Base-by-base conservation (phyloP, 2,113 vertebrate species). In the Hylia prasina region DNA sequence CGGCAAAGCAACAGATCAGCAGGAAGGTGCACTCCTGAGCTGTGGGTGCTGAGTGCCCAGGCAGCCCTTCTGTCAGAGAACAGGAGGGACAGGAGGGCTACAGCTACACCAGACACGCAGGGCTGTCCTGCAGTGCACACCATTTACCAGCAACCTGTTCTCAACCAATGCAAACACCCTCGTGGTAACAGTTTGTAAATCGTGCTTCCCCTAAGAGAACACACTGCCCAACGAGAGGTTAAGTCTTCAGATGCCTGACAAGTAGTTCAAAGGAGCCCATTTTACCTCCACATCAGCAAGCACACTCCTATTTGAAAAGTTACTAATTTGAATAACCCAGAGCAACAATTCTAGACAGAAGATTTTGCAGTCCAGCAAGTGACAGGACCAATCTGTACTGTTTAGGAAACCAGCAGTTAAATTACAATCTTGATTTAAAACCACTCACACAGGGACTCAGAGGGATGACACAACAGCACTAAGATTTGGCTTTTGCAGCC, bases 121-220 rank as follows among this genome's bases (percentile, higher is more conserved):
- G 3, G 37, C 13, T 48, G 33, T 0, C 76, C 39, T 54, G 50
- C 48, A 57, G 3, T 0, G 9, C 39, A 40, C 4, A 2, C 14
- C 53, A 2, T 9, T 40, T 12, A 61, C 20, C 50, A 70, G 51
- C 5, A 86, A 44, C 2, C 4, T 1, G 0, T 33, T 70, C 47
- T 15, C 51, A 87, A 44, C 31, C 53, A 19, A 6, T 3, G 15
- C 22, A 71, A 61, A 25, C 5, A 35, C 40, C 35, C 53, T 44
- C 15, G 27, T 8, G 82, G 2, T 3, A 35, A 30, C 44, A 72
- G 15, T 7, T 63, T 21, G 40, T 24, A 54, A 37, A 40, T 44
- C 7, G 3, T 10, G 10, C n/a, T 48, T 60, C 31, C 54, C 42
- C 54, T 11, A 33, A 51, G 10, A 47, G 35, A 60, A 22, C 9